Conservation (phyloP, 2,888 invertebrate genomes). For the Rotaria magnacalcarata region DNA sequence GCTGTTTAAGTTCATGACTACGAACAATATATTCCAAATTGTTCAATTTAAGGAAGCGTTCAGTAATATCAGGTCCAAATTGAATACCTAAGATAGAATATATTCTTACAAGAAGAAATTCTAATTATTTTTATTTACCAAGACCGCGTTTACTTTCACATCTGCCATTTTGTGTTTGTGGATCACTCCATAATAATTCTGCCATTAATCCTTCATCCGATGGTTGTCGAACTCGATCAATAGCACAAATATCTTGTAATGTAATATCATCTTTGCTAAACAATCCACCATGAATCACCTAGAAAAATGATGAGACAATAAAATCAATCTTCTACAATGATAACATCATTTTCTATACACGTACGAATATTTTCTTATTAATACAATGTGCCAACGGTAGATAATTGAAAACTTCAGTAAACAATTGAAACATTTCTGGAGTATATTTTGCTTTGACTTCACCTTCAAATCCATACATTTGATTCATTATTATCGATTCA, state of each 20-base stretch:
- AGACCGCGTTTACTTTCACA: slow-evolving; percentile 93
- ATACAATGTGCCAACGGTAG: slow-evolving; percentile 90
- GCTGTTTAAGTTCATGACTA: slow-evolving; percentile 78
- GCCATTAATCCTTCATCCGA: slow-evolving; percentile 95
- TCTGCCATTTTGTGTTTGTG: slow-evolving; percentile 79
- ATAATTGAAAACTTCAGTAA: slow-evolving; percentile 97
- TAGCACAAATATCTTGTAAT: slow-evolving; percentile 80
- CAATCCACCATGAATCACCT: slow-evolving; percentile 89
- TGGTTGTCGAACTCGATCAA: slow-evolving; percentile 88
- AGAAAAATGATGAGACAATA: neutral
- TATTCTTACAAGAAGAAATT: slow-evolving; percentile 47
- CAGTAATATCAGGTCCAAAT: slow-evolving; percentile 84
- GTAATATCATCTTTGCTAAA: slow-evolving; percentile 88
- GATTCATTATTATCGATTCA: slow-evolving; percentile 94
- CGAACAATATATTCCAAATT: slow-evolving; percentile 85
- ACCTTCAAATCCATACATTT: slow-evolving; percentile 98
- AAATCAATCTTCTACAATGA: no score
- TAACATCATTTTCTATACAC: no score
- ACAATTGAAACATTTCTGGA: slow-evolving; percentile 87
- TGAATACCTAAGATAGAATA: neutral
- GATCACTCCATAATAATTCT: slow-evolving; percentile 96
- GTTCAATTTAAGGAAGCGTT: slow-evolving; percentile 74
- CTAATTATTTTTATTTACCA: slow-evolving; percentile 70
- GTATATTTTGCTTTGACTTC: slow-evolving; percentile 86
- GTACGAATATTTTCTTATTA: slow-evolving; percentile 69